phyloP scores from a whole-genome alignment of 37 sponge, comb jelly and placozoan genomes.

The Petrosia ficiformis region DNA sequence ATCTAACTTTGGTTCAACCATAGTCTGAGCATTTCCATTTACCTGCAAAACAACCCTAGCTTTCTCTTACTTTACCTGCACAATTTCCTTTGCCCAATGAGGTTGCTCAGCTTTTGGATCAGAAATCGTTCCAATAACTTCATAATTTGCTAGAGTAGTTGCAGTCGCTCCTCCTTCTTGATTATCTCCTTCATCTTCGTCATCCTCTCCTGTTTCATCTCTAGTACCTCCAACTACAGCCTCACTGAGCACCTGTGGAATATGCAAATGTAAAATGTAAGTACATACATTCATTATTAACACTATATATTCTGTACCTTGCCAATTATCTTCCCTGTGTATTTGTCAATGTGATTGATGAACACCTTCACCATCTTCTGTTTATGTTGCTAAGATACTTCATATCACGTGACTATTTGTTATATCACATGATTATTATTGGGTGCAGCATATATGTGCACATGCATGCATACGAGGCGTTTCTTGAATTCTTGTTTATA shows the following conservation, averaged over 20 bases:
- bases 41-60: constrained; percentile 6
- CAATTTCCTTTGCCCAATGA: constrained; percentile 2
- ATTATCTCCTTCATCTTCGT: not conserved
- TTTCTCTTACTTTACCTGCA: too few relatives aligned
- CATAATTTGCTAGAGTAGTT: constrained; percentile 32
- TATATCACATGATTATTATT: too few relatives aligned
- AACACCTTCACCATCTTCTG: constrained; percentile 80
- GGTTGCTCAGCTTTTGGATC: constrained; percentile 21
- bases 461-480: too few relatives aligned
- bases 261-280: too few relatives aligned
- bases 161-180: not conserved
- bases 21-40: not conserved
- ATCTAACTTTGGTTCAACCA: too few relatives aligned
- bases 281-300: not conserved
- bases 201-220: constrained; percentile 52
- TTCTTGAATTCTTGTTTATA: too few relatives aligned
- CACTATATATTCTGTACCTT: constrained; percentile 36
- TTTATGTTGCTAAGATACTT: too few relatives aligned
- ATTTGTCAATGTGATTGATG: constrained; percentile 78
- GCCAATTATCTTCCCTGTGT: constrained; percentile 62
- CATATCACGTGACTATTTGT: too few relatives aligned
- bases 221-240: constrained; percentile 19
- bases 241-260: constrained; percentile 41
- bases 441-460: too few relatives aligned
- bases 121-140: constrained; percentile 90